A percentile compares a stretch with the other conserved stretches of the same genome.
phyloP scores from a whole-genome alignment of 2,888 invertebrate genomes.

The Chesias legatella region DNA sequence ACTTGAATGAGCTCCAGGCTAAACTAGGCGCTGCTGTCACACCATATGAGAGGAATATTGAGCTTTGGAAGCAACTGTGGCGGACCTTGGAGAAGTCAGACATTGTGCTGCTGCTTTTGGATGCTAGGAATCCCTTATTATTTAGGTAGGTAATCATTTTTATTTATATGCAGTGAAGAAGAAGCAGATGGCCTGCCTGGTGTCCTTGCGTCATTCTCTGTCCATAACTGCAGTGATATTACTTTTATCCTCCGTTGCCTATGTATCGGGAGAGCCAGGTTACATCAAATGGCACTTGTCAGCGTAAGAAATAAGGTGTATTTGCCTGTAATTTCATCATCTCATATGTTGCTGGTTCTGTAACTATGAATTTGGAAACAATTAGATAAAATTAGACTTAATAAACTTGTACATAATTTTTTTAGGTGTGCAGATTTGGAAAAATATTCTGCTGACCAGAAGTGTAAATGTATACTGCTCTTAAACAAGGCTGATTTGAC shows the following conservation, averaged over 20 bases:
- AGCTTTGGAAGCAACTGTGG: slow-evolving; percentile 99
- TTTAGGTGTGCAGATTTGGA: slow-evolving; percentile 95
- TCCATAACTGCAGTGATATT: too few species aligned
- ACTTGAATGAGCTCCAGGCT: slow-evolving; percentile 88
- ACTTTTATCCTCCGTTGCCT: too few species aligned
- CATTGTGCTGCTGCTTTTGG: slow-evolving; percentile 95
- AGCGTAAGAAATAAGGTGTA: too few species aligned
- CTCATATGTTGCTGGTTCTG: too few species aligned
- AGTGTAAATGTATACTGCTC: slow-evolving; percentile 87
- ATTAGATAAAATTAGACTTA: too few species aligned
- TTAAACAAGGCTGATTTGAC: slow-evolving; percentile 98
- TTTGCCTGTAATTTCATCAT: too few species aligned
- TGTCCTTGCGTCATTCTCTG: too few species aligned
- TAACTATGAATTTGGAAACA: too few species aligned
- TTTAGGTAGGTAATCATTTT: slow-evolving; percentile 74
- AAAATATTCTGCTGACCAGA: slow-evolving; percentile 66
- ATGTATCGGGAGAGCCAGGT: too few species aligned
- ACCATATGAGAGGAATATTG: slow-evolving; percentile 98
- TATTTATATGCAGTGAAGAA: not conserved
- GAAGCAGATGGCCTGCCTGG: too few species aligned
- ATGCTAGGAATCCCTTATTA: slow-evolving; percentile 96
- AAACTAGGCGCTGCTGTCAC: slow-evolving; percentile 91
- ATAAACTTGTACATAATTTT: too few species aligned
- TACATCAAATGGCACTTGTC: too few species aligned
- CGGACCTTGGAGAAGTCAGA: slow-evolving; percentile 98